Base-by-base conservation (phyloP, 2,888 invertebrate species). In the Automeris io region DNA sequence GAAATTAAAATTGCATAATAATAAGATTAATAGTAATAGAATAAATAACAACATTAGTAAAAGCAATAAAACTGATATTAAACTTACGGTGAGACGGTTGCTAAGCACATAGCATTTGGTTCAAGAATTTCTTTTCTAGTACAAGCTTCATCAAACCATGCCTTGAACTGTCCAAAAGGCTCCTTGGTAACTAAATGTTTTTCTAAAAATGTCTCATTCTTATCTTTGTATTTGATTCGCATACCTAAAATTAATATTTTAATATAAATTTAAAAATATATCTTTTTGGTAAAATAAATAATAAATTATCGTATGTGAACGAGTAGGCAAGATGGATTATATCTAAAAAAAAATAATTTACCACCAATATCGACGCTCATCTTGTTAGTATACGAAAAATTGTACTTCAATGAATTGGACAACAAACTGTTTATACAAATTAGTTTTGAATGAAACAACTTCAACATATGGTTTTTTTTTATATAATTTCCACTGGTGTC, bases 41-140 rank as follows among this genome's bases (percentile, higher is more conserved):
- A 8, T 5, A 11, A 21, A 24, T 35, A 21, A n/a, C n/a, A n/a
- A n/a, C n/a, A n/a, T 11, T 31, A 35, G 31, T 26, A 31, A 5
- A 25, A n/a, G n/a, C n/a, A n/a, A 35, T 18, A 26, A 11, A 23
- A 21, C 33, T 16, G 38, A 47, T n/a, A 58, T 54, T 5, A 35
- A 25, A 54, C 76, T 74, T 89, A 96, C 96, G 91, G 93, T 18
- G 93, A 91, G 2, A 93, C 92, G 16, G 98, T 98, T 7, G 96
- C 93, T 40, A 98, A 74, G 54, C 95, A 93, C 90, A 97, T 94
- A 1, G 97, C 97, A 88, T 97, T 98, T 0, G 98, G 92, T 72
- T 98, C 98, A 5, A 91, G 68, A 41, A 97, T 93, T 57, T 90
- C 90, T 35, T 91, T 90, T 18, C 88, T 90, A 11, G 88, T 77